These are phyloP conservation scores for Ochotona princeps DNA, from an alignment of 2,113 vertebrate genomes.

Conservation along the genomic window DNA sequence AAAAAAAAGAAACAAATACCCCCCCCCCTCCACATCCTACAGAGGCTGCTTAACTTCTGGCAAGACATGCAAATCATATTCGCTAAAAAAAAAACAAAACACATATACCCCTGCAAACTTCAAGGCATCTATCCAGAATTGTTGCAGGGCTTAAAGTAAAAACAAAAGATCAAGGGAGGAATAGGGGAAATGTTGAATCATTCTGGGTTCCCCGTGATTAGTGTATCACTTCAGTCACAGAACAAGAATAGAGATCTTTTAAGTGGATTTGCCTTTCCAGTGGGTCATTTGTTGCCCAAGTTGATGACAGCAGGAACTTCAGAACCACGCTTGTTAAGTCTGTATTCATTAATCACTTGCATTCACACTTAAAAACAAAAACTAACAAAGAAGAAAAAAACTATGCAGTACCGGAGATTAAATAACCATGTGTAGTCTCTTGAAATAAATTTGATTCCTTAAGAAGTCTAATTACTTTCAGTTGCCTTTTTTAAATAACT, in stretches of 20 bases:
- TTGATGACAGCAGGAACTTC: slow-evolving; percentile 87
- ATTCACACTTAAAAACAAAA: slow-evolving; percentile 86
- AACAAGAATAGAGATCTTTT: slow-evolving; percentile 77
- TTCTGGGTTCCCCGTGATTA: slow-evolving; percentile 86
- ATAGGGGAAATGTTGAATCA: slow-evolving; percentile 84
- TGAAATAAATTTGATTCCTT: slow-evolving; percentile 90
- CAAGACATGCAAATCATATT: slow-evolving; percentile 86
- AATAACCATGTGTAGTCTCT: slow-evolving; percentile 89
- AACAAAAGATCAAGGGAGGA: slow-evolving; percentile 69
- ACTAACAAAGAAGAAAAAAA: slow-evolving; percentile 54
- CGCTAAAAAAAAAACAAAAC: slow-evolving; percentile 64
- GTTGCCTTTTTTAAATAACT: slow-evolving; percentile 91
- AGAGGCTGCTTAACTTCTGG: slow-evolving; percentile 86
- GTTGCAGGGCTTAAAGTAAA: slow-evolving; percentile 80
- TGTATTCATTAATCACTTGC: slow-evolving; percentile 85
- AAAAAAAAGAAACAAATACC: slow-evolving; percentile 68
- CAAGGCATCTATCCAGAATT: slow-evolving; percentile 86
- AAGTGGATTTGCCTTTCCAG: slow-evolving; percentile 86
- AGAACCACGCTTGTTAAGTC: slow-evolving; percentile 85
- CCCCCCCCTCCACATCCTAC: slow-evolving; percentile 75
- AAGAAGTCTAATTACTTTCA: slow-evolving; percentile 89
- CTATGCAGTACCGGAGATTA: slow-evolving; percentile 89
- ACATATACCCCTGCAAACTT: slow-evolving; percentile 80
- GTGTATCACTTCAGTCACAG: slow-evolving; percentile 82
- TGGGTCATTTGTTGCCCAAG: slow-evolving; percentile 82